These are phyloP conservation scores for Smittia aterrima DNA, from an alignment of 2,888 invertebrate genomes.

Conservation along the genomic window DNA sequence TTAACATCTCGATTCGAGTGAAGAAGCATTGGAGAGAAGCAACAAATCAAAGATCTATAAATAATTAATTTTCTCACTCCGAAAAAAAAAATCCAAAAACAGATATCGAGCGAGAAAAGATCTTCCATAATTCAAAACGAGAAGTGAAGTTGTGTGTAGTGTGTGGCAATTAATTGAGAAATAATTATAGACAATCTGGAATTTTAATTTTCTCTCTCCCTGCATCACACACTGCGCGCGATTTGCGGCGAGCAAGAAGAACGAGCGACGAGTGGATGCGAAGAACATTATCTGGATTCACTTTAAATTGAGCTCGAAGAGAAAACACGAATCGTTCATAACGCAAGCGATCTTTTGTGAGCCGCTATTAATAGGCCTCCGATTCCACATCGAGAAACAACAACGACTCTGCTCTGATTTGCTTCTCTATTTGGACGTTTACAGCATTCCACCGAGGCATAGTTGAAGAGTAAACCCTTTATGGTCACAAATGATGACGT, in stretches of 20 bases:
- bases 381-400: not conserved
- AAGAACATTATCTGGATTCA: conserved; percentile 12
- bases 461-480: not conserved
- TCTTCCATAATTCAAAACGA: conserved; percentile 30
- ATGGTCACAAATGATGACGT: conserved; percentile 30
- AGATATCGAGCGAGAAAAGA: conserved; percentile 6
- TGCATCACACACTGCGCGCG: conserved; percentile 1
- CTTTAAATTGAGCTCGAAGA: conserved; percentile 16
- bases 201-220: conserved; percentile 34
- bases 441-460: conserved; percentile 30
- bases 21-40: not conserved
- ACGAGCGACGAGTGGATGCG: not conserved
- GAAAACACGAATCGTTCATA: not conserved
- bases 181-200: conserved; percentile 41
- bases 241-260: not conserved
- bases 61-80: conserved; percentile 38
- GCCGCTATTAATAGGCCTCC: conserved; percentile 32
- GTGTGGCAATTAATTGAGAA: conserved; percentile 40
- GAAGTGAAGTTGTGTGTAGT: not conserved
- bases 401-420: not conserved
- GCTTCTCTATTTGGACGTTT: not conserved
- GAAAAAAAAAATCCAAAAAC: not conserved
- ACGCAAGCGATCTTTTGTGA: not conserved
- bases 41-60: conserved; percentile 32
- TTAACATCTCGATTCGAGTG: not conserved